A percentile compares a stretch with the other conserved stretches of the same genome.
phyloP scores from a whole-genome alignment of 2,888 invertebrate genomes.

The Drosophila picticornis region DNA sequence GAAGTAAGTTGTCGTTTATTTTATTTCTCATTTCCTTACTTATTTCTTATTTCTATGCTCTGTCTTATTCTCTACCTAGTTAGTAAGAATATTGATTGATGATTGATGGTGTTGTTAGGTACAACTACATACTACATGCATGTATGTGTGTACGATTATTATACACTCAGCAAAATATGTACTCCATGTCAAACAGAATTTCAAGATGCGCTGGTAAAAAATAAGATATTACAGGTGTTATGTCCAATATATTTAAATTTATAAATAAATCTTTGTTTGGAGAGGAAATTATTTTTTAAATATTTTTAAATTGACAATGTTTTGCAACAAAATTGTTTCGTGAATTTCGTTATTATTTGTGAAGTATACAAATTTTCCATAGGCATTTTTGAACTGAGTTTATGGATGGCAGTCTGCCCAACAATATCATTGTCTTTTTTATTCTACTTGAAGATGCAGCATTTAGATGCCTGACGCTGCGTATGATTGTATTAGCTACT shows the following conservation, averaged over 20 bases:
- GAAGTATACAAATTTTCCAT: not conserved
- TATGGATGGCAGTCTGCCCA: too few species aligned
- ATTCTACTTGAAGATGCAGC: not conserved
- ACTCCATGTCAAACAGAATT: not conserved
- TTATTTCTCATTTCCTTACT: not conserved
- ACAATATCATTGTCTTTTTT: too few species aligned
- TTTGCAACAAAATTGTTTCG: not conserved
- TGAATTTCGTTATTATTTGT: not conserved
- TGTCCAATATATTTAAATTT: not conserved
- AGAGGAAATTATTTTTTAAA: not conserved
- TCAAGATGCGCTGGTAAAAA: not conserved
- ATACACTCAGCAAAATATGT: not conserved
- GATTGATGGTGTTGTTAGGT: not conserved
- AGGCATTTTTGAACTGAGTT: not conserved
- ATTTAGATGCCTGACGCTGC: conserved; percentile 28
- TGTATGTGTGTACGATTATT: not conserved
- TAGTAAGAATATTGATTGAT: not conserved
- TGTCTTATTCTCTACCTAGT: not conserved
- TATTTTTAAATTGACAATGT: not conserved
- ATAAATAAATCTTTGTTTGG: not conserved
- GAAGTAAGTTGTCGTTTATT: not conserved
- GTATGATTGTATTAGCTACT: conserved; percentile 55
- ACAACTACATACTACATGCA: not conserved
- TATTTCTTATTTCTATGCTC: not conserved
- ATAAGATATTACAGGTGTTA: not conserved